Conservation (phyloP, 1,140 invertebrate species). For the Ceratina calcarata region DNA sequence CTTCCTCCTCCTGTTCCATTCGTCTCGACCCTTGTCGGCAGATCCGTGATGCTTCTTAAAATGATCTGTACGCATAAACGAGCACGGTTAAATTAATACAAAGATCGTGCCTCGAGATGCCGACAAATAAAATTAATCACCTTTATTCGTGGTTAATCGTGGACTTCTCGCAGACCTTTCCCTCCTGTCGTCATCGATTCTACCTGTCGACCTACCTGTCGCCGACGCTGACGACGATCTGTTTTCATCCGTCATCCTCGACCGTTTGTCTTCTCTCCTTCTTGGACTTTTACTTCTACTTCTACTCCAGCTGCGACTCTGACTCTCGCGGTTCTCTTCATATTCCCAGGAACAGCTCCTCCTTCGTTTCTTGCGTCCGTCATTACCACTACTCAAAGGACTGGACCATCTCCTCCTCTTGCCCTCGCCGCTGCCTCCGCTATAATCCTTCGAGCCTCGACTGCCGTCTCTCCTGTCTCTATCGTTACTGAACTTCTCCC, state of each 20-base stretch:
- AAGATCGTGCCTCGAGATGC: neutral
- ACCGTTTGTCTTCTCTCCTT: slow-evolving; percentile 66
- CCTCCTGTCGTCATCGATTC: slow-evolving; percentile 62
- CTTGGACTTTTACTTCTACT: slow-evolving; percentile 75
- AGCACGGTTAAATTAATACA: neutral
- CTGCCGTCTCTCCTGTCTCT: slow-evolving; percentile 54
- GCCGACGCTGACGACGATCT: slow-evolving; percentile 26
- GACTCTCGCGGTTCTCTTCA: slow-evolving; percentile 64
- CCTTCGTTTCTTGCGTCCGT: slow-evolving; percentile 30
- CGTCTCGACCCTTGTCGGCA: slow-evolving; percentile 53
- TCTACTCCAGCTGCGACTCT: slow-evolving; percentile 70
- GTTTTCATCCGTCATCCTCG: slow-evolving; percentile 67
- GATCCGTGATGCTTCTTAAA: slow-evolving; percentile 66
- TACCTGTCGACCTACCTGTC: slow-evolving; percentile 47
- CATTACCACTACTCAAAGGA: slow-evolving; percentile 62
- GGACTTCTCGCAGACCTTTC: slow-evolving; percentile 72
- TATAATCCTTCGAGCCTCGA: slow-evolving; percentile 52
- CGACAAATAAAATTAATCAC: slow-evolving; percentile 48
- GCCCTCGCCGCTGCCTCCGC: slow-evolving; percentile 32
- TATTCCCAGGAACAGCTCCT: slow-evolving; percentile 68
- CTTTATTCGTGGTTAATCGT: slow-evolving; percentile 62
- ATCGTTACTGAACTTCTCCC: slow-evolving; percentile 64
- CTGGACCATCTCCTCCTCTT: slow-evolving; percentile 64
- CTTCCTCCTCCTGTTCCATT: slow-evolving; percentile 65
- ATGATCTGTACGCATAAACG: slow-evolving; percentile 43